A percentile compares a stretch with the other conserved stretches of the same genome.
phyloP scores from a whole-genome alignment of 2,797 vertebrate genomes.

The Novumbra hubbsi region DNA sequence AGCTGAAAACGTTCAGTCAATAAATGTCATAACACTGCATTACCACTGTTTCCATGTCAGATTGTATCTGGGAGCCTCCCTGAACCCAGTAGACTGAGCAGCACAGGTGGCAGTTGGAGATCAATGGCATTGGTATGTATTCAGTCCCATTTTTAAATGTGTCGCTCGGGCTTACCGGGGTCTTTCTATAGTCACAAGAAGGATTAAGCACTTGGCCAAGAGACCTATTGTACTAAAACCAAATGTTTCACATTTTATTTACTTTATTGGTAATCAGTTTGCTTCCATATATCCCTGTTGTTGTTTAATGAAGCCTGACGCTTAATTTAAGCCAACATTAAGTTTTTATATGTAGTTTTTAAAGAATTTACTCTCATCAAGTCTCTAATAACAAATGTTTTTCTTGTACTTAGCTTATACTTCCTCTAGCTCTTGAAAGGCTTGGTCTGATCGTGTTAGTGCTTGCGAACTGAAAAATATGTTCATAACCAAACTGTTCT shows the following conservation, averaged over 20 bases:
- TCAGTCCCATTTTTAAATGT: not conserved
- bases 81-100: constrained; percentile 5
- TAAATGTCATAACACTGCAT: constrained; percentile 25
- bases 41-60: constrained; percentile 14
- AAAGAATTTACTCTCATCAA: not conserved
- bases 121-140: not conserved
- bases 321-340: constrained; percentile 36
- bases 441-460: no score
- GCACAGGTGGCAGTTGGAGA: constrained; percentile 3
- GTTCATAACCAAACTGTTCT: no score
- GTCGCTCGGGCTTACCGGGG: not conserved
- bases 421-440: no score
- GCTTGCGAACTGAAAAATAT: no score
- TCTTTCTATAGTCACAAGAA: constrained; percentile 4
- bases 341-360: no score
- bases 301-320: constrained; percentile 44
- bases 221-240: no score
- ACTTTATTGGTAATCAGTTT: constrained; percentile 48
- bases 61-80: constrained; percentile 19
- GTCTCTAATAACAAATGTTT: no score
- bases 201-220: constrained; percentile 6
- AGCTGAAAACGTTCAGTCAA: constrained; percentile 45
- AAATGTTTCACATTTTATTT: constrained; percentile 35
- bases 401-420: no score
- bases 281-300: constrained; percentile 43